phyloP scores from a whole-genome alignment of 2,888 invertebrate species.

The Siphlonurus alternatus region DNA sequence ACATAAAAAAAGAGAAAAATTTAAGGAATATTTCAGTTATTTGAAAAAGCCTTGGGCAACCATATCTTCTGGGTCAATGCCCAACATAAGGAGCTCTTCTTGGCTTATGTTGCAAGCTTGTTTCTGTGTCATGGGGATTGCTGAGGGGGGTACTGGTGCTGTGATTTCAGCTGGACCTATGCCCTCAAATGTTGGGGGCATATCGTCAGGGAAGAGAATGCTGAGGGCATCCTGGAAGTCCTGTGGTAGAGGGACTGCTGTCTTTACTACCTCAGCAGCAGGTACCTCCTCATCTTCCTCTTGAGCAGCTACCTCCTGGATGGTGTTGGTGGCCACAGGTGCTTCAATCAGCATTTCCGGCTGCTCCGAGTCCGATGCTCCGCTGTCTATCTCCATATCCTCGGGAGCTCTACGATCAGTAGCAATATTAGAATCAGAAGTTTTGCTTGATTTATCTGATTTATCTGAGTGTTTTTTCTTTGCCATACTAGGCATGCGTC shows the following conservation, averaged over 20 bases:
- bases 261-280: not conserved
- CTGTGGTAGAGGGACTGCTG: conserved; percentile 33
- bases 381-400: conserved; percentile 21
- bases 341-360: not conserved
- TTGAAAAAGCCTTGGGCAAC: conserved; percentile 33
- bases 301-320: not conserved
- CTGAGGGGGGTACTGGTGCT: conserved; percentile 8
- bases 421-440: not conserved
- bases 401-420: conserved; percentile 4
- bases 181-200: not conserved
- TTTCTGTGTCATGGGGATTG: conserved; percentile 10
- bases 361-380: conserved; percentile 11
- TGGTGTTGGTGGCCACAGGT: not conserved
- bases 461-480: conserved; percentile 24
- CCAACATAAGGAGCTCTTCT: conserved; percentile 68
- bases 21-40: too few species aligned
- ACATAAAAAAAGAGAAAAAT: too few species aligned
- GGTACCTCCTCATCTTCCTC: not conserved
- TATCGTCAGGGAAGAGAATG: conserved; percentile 42
- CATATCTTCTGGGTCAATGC: conserved; percentile 68
- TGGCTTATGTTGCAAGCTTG: conserved; percentile 24
- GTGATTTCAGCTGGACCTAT: conserved; percentile 8
- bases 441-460: not conserved
- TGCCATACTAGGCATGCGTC: conserved; percentile 60
- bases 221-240: conserved; percentile 49